These are phyloP conservation scores for Pristis pectinata DNA, from an alignment of 2,797 vertebrate species.

Conservation along the genomic window DNA sequence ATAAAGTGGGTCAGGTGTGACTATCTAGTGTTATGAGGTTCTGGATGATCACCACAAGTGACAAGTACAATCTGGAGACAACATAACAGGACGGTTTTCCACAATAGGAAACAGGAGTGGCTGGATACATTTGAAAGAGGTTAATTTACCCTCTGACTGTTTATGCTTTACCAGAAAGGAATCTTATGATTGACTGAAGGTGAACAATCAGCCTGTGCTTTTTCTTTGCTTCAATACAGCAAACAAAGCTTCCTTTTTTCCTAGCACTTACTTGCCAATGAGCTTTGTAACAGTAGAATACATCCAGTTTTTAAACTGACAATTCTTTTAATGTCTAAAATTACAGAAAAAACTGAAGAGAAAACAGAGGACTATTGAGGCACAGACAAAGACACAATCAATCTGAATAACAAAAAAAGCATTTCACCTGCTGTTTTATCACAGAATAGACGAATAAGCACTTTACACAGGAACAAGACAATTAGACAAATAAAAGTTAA, in stretches of 20 bases:
- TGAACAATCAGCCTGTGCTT: background rate
- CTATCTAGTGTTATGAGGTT: background rate
- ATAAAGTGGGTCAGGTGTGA: background rate
- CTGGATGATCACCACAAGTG: background rate
- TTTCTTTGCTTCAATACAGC: background rate
- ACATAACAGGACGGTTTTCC: background rate
- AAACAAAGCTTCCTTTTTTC: constrained; percentile 22
- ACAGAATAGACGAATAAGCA: background rate
- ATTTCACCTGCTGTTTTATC: background rate
- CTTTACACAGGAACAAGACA: background rate
- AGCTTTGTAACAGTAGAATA: constrained; percentile 2
- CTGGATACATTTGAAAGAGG: background rate
- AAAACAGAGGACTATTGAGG: background rate
- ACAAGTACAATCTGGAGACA: background rate
- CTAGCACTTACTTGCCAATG: background rate
- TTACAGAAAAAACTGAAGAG: background rate
- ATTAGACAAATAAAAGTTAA: background rate
- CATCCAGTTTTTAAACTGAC: background rate
- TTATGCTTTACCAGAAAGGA: background rate
- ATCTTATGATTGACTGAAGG: background rate
- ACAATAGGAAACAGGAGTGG: background rate
- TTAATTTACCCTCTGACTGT: background rate
- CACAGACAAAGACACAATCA: background rate
- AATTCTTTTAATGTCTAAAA: constrained; percentile 29
- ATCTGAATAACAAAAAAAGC: background rate